These are phyloP conservation scores for Zonotrichia leucophrys DNA, from an alignment of 2,113 vertebrate species.

Conservation along the genomic window DNA sequence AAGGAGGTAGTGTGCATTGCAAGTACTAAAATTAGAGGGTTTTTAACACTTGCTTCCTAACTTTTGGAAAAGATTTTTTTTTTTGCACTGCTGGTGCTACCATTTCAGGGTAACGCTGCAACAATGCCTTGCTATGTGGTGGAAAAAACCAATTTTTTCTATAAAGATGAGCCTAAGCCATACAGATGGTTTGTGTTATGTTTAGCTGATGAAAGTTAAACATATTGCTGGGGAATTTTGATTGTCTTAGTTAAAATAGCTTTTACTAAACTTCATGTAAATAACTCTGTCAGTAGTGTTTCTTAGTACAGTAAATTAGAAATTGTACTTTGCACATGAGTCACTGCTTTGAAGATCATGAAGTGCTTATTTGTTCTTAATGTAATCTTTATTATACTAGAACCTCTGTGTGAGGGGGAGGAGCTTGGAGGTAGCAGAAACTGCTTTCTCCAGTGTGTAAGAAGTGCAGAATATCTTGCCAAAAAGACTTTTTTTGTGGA, in stretches of 20 bases:
- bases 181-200: not conserved
- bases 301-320: not conserved
- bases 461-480: not conserved
- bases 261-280: not conserved
- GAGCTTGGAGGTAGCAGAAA: not conserved
- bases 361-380: not conserved
- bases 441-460: not conserved
- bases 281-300: fast-evolving
- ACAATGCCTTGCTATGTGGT: not conserved
- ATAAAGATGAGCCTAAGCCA: not conserved
- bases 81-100: not conserved
- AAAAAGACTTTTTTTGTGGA: not conserved
- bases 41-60: not conserved
- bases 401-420: not conserved
- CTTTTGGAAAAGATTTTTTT: not conserved
- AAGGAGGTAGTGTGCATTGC: not conserved
- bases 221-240: not conserved
- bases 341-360: not conserved
- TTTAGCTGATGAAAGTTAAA: not conserved
- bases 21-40: not conserved
- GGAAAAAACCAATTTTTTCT: fast-evolving
- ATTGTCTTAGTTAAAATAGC: not conserved
- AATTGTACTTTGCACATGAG: not conserved
- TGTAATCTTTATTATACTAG: not conserved
- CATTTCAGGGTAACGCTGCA: not conserved